Evolutionary conservation across 1,140 invertebrate species (phyloP), one percentile per base, ranked within the genome.

Genomic region (Chrysopa pallens): DNA sequence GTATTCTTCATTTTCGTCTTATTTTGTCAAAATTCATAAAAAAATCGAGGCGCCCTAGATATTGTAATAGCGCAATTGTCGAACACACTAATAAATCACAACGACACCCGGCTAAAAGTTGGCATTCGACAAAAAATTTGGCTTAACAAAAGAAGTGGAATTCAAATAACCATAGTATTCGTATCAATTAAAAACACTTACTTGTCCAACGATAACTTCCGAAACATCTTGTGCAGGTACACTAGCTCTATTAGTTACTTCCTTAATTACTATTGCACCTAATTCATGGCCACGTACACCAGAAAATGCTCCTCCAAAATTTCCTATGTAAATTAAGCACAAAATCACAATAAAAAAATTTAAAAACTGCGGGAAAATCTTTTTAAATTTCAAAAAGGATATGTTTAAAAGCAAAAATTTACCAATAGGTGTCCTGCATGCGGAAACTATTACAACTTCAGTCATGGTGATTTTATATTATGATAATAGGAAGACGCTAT

Each of bases 181-280:
- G n/a, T n/a, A 23, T 3, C 17, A 23, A 23, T 23, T 3, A 23
- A 23, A 23, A 38, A 43, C 6, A 46, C 52, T 62, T 62, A 87
- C 84, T 65, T 91, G 86, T 27, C 87, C 87, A 51, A 90, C 58
- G 47, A 90, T 81, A n/a, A 90, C 82, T 70, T 90, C 84, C 36
- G 73, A 75, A 23, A 90, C 76, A 58, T 85, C 74, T 29, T 66
- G 59, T 8, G 72, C 61, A 41, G 65, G 54, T 8, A 89, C 53
- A 45, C 70, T 67, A 23, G 74, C 72, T 54, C 78, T 64, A 36
- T 56, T 55, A 8, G 89, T 52, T 33, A 76, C 73, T 60, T 85
- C 83, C 56, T 73, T 72, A 35, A 91, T 84, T 9, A 78, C 82
- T 47, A 78, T 58, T 40, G 74, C 62, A 36, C 86, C 86, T n/a